Conservation (phyloP, 1,140 invertebrate genomes). For the Wasmannia auropunctata region DNA sequence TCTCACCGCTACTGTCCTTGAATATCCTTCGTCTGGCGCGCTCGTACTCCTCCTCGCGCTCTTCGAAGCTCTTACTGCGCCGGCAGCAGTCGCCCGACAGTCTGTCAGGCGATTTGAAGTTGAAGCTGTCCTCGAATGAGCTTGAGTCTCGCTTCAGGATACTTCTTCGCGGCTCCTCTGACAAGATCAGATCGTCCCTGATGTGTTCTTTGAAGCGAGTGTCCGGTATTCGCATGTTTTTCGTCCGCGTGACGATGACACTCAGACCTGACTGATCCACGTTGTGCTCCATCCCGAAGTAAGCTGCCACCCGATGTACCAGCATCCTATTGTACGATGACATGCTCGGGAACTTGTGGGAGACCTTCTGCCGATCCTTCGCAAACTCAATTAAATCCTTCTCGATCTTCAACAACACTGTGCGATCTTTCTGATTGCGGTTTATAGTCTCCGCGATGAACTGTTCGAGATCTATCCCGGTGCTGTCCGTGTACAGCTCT, state of each 20-base stretch:
- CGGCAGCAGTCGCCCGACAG: conserved; percentile 88
- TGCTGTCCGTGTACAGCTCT: conserved; percentile 92
- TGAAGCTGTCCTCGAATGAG: conserved; percentile 90
- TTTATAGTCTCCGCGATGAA: conserved; percentile 97
- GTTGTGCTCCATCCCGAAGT: conserved; percentile 97
- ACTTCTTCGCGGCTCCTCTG: conserved; percentile 90
- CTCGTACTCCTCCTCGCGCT: conserved; percentile 95
- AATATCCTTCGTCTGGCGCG: conserved; percentile 93
- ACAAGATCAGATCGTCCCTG: conserved; percentile 86
- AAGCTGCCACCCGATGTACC: conserved; percentile 96
- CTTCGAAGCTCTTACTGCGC: conserved; percentile 95
- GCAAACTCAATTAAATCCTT: conserved; percentile 93
- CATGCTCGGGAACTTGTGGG: conserved; percentile 95
- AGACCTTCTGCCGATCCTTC: conserved; percentile 92
- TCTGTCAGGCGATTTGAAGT: conserved; percentile 88
- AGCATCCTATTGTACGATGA: conserved; percentile 98
- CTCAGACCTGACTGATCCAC: conserved; percentile 94
- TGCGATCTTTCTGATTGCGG: conserved; percentile 94
- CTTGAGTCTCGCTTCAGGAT: conserved; percentile 94
- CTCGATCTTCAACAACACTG: conserved; percentile 94
- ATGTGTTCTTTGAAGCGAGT: conserved; percentile 88
- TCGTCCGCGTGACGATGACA: conserved; percentile 93
- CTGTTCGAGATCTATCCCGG: conserved; percentile 92
- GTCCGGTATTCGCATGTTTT: conserved; percentile 91
- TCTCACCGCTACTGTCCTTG: conserved; percentile 85